Percentiles rank a stretch among this genome's conserved stretches.
These are phyloP conservation scores for Lottia gigantea DNA, from an alignment of 2,888 invertebrate species.

Conservation along the genomic window DNA sequence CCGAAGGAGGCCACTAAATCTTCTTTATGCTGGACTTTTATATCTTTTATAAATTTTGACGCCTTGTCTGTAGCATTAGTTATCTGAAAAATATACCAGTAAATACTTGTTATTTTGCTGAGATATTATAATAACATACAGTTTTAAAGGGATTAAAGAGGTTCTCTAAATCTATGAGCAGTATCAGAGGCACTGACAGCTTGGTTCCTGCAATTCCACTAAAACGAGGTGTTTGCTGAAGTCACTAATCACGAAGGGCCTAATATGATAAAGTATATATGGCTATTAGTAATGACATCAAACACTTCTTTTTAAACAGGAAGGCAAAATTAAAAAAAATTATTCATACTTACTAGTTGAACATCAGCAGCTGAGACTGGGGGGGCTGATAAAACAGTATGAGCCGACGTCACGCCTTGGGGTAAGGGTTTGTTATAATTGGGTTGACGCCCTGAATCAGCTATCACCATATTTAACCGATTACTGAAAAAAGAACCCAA, in stretches of 20 bases:
- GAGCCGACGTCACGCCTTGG: slow-evolving; percentile 80
- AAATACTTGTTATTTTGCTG: background rate
- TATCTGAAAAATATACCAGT: slow-evolving; percentile 74
- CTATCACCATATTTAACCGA: slow-evolving; percentile 51
- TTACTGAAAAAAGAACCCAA: slow-evolving; percentile 42
- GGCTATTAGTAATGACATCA: too few relatives aligned
- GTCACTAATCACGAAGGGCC: too few relatives aligned
- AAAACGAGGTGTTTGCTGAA: too few relatives aligned
- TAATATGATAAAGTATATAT: too few relatives aligned
- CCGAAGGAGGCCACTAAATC: slow-evolving; percentile 90
- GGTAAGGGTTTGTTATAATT: slow-evolving; percentile 49
- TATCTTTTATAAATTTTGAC: slow-evolving; percentile 78
- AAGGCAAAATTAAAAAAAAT: too few relatives aligned
- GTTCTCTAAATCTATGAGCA: too few relatives aligned
- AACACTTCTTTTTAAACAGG: too few relatives aligned
- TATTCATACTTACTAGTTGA: slow-evolving; percentile 75
- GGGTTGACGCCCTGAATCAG: slow-evolving; percentile 43
- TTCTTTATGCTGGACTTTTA: slow-evolving; percentile 89
- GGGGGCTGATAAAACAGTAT: slow-evolving; percentile 76
- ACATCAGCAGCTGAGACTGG: slow-evolving; percentile 76
- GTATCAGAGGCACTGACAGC: too few relatives aligned
- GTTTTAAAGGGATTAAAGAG: too few relatives aligned
- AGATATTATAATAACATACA: too few relatives aligned
- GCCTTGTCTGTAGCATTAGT: slow-evolving; percentile 78
- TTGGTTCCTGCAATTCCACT: too few relatives aligned